Conservation (phyloP, 2,113 vertebrate genomes). For the Cephalopterus ornatus region DNA sequence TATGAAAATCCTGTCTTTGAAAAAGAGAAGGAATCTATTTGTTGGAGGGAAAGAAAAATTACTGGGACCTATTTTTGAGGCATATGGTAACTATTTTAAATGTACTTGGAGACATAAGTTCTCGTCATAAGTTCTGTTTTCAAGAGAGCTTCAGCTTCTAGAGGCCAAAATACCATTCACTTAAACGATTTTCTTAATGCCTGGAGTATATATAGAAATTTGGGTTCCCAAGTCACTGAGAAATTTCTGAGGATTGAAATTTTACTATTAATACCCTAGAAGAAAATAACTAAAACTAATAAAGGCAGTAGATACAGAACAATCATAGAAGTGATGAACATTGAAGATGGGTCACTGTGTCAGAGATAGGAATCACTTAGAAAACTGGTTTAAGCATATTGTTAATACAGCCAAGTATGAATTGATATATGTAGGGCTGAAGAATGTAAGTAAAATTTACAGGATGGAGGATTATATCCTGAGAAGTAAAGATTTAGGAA, state of each 20-base stretch:
- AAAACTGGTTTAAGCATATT: neutral
- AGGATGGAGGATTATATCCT: neutral
- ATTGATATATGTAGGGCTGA: neutral
- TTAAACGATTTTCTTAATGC: neutral
- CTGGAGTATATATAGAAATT: neutral
- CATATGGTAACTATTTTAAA: neutral
- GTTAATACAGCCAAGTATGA: neutral
- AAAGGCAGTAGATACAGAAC: neutral
- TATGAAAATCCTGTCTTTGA: neutral
- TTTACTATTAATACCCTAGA: neutral
- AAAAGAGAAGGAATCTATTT: neutral
- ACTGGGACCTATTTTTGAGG: neutral
- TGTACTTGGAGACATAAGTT: neutral
- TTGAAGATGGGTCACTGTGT: neutral
- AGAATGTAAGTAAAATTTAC: neutral
- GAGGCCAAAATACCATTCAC: neutral
- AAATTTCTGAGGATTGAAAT: neutral
- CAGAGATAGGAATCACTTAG: neutral
- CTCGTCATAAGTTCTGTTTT: neutral
- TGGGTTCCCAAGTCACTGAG: neutral
- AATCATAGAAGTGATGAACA: neutral
- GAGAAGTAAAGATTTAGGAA: neutral
- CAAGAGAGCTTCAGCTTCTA: neutral
- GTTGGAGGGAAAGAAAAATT: neutral
- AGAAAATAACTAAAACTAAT: neutral